Evolutionary conservation across 1,140 invertebrate genomes (phyloP), one percentile per base, ranked within the genome.

Genomic region (Bursaphelenchus mucronatus): DNA sequence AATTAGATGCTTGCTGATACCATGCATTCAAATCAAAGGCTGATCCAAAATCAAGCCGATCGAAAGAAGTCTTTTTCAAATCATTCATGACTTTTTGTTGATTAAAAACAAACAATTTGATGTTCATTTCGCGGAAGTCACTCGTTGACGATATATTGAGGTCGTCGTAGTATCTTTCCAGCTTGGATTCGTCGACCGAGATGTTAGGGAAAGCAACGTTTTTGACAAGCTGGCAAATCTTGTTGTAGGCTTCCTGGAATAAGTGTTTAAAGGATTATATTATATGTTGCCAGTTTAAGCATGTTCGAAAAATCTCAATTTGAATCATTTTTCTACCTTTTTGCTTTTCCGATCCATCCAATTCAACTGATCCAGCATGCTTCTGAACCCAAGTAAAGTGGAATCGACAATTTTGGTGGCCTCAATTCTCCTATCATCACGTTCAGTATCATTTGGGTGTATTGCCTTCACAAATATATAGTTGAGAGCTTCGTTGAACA

Each of bases 191-290:
- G 56, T 79, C 74, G 17, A 66, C 63, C 46, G 79, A 65, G 30
- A 69, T 74, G 49, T 79, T 74, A n/a, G 76, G 76, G 50, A 68
- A 78, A 10, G 76, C 76, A 50, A 78, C 66, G 68, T 78, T 78
- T 51, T 61, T 69, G 5, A 78, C 74, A 6, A 78, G 61, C 15
- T 74, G 61, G 13, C 71, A 49, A 40, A 77, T 77, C 61, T 78
- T 78, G 3, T 44, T 44, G 50, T 78, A 78, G 11, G 76, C 69
- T 13, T 64, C 66, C n/a, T 30, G 30, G 30, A 30, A 30, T 5
- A 30, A 30, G 5, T 30, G 1, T 30, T 30, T 30, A 30, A 30
- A 30, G 30, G 30, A 5, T 5, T 1, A 30, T 30, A 5, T 5
- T 1, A 30, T 30, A 30, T 30, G 30, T 5, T 30, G 30, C 30